Evolutionary conservation across 2,797 vertebrate genomes (phyloP).

Genomic region (Tachyglossus aculeatus): DNA sequence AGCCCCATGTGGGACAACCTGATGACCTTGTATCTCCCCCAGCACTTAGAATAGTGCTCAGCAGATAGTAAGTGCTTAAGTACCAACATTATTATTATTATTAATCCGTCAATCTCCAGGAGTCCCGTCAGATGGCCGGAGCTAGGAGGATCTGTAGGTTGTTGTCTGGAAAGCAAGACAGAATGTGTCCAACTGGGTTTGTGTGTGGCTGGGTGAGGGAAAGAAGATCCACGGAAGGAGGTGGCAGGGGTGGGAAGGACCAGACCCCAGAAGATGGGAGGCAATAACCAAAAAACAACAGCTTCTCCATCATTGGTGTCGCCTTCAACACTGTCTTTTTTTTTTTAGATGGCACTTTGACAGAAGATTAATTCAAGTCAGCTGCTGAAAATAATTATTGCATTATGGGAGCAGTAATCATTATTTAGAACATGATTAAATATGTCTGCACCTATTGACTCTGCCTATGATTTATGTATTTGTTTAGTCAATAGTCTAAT

Average conservation of each 20-base stretch:
- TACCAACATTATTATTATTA: too few relatives aligned
- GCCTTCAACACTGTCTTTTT: slow-evolving; percentile 54
- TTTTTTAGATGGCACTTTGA: slow-evolving; percentile 81
- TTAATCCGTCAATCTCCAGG: too few relatives aligned
- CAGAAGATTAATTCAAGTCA: slow-evolving; percentile 94
- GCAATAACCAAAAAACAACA: neutral
- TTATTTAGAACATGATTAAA: slow-evolving; percentile 99
- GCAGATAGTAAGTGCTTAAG: too few relatives aligned
- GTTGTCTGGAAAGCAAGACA: neutral
- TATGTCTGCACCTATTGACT: slow-evolving; percentile 96
- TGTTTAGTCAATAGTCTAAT: slow-evolving; percentile 98
- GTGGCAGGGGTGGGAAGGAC: rapidly evolving
- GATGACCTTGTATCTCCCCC: too few relatives aligned
- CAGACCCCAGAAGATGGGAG: rapidly evolving
- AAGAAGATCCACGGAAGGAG: neutral
- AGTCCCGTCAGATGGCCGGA: too few relatives aligned
- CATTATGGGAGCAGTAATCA: slow-evolving; percentile 96
- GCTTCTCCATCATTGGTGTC: slow-evolving; percentile 37
- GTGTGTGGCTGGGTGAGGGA: too few relatives aligned
- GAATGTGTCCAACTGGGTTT: too few relatives aligned
- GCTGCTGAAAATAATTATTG: slow-evolving; percentile 94
- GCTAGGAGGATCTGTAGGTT: too few relatives aligned
- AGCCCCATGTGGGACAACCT: too few relatives aligned
- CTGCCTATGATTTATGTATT: slow-evolving; percentile 96
- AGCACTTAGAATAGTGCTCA: too few relatives aligned